Evolutionary conservation across 2,797 vertebrate genomes (phyloP).

Genomic region (Pseudomugil gertrudae): DNA sequence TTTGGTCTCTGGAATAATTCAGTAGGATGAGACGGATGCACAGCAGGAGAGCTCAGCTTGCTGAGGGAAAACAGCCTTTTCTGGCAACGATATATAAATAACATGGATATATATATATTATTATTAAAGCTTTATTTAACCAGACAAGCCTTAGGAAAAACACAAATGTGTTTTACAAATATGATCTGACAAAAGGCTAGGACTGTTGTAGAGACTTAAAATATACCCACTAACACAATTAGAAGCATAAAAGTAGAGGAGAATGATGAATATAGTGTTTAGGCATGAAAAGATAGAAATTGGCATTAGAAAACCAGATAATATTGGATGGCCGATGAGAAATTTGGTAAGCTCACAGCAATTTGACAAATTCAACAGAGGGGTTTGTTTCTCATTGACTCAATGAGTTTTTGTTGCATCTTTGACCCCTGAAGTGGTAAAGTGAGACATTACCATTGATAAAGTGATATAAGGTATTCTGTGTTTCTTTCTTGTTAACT

Average conservation of each 20-base stretch:
- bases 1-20: constrained; percentile 19
- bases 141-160: not conserved
- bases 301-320: too few relatives aligned
- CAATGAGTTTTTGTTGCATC: too few relatives aligned
- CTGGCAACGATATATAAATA: not conserved
- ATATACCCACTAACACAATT: not conserved
- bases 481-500: too few relatives aligned
- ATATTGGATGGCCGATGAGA: too few relatives aligned
- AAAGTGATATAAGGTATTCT: too few relatives aligned
- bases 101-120: not conserved
- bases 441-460: too few relatives aligned
- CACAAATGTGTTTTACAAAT: too few relatives aligned
- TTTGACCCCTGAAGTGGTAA: too few relatives aligned
- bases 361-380: too few relatives aligned
- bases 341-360: too few relatives aligned
- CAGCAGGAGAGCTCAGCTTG: not conserved
- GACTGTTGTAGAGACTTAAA: not conserved
- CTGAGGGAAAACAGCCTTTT: not conserved
- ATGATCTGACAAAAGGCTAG: not conserved
- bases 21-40: constrained; percentile 1
- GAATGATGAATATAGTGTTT: not conserved
- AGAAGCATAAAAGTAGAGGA: not conserved
- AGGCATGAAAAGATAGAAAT: too few relatives aligned
- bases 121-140: not conserved
- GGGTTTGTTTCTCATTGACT: too few relatives aligned